Percentiles rank a stretch among this genome's conserved stretches.
Evolutionary conservation across 2,888 invertebrate genomes (phyloP).

Genomic region (Ophion ellenae): DNA sequence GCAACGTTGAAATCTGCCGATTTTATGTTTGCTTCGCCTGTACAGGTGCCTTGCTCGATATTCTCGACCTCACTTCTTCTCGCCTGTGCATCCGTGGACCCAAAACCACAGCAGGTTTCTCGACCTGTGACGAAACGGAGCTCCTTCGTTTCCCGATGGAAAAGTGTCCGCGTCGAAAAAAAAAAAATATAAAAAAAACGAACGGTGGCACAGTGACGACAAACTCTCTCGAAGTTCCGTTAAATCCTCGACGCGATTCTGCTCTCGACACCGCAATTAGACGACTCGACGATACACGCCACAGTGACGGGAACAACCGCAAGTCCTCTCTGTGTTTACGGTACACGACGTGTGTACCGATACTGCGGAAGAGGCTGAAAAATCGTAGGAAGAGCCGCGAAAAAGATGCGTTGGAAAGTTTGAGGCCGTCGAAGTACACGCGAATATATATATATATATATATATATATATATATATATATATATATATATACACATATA

Average conservation of each 20-base stretch:
- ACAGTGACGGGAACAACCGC: slow-evolving; percentile 53
- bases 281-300: slow-evolving; percentile 54
- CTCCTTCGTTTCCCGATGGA: slow-evolving; percentile 5
- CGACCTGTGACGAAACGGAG: not conserved
- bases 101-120: too few species aligned
- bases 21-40: too few species aligned
- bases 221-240: slow-evolving; percentile 37
- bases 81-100: too few species aligned
- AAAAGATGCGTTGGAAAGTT: not conserved
- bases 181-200: not conserved
- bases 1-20: too few species aligned
- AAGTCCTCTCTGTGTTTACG: slow-evolving; percentile 46
- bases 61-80: too few species aligned
- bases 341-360: slow-evolving; percentile 44
- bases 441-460: too few species aligned
- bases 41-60: too few species aligned
- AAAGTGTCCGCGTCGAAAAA: slow-evolving; percentile 1
- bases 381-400: not conserved
- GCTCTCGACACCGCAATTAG: slow-evolving; percentile 68
- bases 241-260: slow-evolving; percentile 20
- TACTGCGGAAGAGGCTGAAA: slow-evolving; percentile 22
- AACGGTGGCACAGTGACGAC: slow-evolving; percentile 10
- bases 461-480: too few species aligned
- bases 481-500: too few species aligned
- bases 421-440: too few species aligned